Base-by-base conservation (phyloP, 2,797 vertebrate genomes). In the Pygocentrus nattereri region DNA sequence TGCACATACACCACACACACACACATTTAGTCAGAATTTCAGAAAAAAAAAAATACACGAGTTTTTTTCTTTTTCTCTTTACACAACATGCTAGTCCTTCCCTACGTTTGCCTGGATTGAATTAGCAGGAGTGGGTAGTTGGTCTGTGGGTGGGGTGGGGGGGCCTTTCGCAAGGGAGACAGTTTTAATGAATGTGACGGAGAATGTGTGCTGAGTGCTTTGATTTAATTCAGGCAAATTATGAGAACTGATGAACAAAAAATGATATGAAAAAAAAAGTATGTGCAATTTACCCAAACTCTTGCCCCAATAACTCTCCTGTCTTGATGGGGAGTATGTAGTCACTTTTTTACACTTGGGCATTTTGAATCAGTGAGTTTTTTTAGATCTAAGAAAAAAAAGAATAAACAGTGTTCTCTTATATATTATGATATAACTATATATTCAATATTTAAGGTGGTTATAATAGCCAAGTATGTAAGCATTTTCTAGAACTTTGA, bases 401-500 rank as follows among this genome's bases (percentile, higher is more conserved):
- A 89, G 11, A 88, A 94, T 88, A 94, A 94, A 94, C 93, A 95
- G 94, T 95, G 94, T 95, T 94, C 93, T 94, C 94, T 94, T 94
- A 94, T 94, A 94, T 95, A 95, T 94, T 93, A 93, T 94, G 92
- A 95, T 95, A 95, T 94, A 94, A 94, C 92, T 95, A 95, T 95
- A 94, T 94, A 95, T 94, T 95, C 93, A 95, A 94, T 94, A 95
- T 95, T 93, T 94, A 95, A 94, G 93, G 93, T 95, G 94, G 94
- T 95, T 95, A 94, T 94, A 94, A 95, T 94, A 95, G 94, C 94
- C 95, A 92, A 95, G 94, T 95, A 95, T 95, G 94, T 95, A 95
- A 93, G 94, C 95, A 95, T 95, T 96, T 95, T 95, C 92, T 96
- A 96, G 93, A 95, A 94, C 93, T 93, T 95, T 95, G 93, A 95